Evolutionary conservation across 2,888 invertebrate species (phyloP).

Genomic region (Tromatobia lineatoria): DNA sequence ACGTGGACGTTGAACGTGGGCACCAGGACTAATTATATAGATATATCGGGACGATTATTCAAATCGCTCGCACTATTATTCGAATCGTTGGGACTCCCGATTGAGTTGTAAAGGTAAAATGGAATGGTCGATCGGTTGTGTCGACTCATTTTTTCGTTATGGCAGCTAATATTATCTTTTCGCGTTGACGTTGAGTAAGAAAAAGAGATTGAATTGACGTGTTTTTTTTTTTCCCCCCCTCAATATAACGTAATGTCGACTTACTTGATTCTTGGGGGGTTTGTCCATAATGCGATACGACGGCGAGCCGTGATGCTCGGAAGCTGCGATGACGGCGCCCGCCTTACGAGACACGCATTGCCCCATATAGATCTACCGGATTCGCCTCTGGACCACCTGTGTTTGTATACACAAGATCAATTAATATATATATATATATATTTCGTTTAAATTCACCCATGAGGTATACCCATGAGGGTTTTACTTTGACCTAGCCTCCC

Average conservation of each 20-base stretch:
- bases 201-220: background rate
- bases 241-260: conserved; percentile 26
- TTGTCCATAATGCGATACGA: conserved; percentile 86
- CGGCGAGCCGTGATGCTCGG: conserved; percentile 87
- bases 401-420: conserved; percentile 24
- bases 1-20: too few relatives aligned
- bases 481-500: background rate
- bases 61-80: too few relatives aligned
- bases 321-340: conserved; percentile 88
- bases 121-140: too few relatives aligned
- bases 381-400: conserved; percentile 79
- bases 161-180: too few relatives aligned
- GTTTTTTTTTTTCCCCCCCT: too few relatives aligned
- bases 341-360: conserved; percentile 92
- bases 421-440: conserved; percentile 7
- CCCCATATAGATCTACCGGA: conserved; percentile 88
- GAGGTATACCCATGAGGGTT: background rate
- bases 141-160: too few relatives aligned
- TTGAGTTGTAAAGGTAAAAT: too few relatives aligned
- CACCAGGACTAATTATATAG: too few relatives aligned
- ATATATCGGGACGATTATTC: too few relatives aligned
- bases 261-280: conserved; percentile 82
- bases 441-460: background rate
- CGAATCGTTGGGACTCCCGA: too few relatives aligned
- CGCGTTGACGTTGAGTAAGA: too few relatives aligned